A percentile compares a stretch with the other conserved stretches of the same genome.
phyloP scores from a whole-genome alignment of 1,140 invertebrate genomes.

The Orchesella cincta region DNA sequence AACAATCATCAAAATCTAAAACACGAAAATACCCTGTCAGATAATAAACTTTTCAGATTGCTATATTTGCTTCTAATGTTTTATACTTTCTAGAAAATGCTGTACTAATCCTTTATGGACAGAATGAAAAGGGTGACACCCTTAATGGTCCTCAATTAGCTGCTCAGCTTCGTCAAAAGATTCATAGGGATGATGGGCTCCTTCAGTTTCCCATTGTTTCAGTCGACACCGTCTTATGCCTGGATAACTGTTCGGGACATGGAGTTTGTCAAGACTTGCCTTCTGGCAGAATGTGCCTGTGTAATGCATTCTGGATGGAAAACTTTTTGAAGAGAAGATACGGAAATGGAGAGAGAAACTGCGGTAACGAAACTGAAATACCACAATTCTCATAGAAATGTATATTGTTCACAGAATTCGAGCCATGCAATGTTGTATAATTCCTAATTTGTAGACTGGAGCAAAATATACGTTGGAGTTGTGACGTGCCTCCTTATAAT shows the following conservation, averaged over 20 bases:
- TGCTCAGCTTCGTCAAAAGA: constrained; percentile 65
- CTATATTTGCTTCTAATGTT: no score
- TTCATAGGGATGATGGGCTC: constrained; percentile 70
- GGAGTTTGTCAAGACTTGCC: constrained; percentile 82
- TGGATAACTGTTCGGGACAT: constrained; percentile 89
- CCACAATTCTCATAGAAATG: not conserved
- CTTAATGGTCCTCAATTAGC: constrained; percentile 65
- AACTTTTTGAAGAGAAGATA: constrained; percentile 68
- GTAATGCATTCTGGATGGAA: constrained; percentile 96
- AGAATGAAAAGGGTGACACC: constrained; percentile 48
- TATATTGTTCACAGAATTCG: no score
- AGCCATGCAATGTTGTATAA: constrained; percentile 25
- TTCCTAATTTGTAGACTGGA: constrained; percentile 71
- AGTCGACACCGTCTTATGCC: constrained; percentile 80
- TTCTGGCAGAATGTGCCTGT: constrained; percentile 71
- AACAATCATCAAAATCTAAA: constrained; percentile 1
- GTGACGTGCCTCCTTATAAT: constrained; percentile 68
- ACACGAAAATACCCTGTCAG: no score
- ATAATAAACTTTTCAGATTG: no score
- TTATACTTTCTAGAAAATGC: constrained; percentile 54
- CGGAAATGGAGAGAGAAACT: constrained; percentile 70
- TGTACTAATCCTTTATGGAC: constrained; percentile 45
- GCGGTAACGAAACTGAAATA: constrained; percentile 64
- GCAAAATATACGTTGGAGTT: constrained; percentile 81
- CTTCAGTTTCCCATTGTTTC: constrained; percentile 72